Conservation (phyloP, 2,113 vertebrate species). For the Vombatus ursinus region DNA sequence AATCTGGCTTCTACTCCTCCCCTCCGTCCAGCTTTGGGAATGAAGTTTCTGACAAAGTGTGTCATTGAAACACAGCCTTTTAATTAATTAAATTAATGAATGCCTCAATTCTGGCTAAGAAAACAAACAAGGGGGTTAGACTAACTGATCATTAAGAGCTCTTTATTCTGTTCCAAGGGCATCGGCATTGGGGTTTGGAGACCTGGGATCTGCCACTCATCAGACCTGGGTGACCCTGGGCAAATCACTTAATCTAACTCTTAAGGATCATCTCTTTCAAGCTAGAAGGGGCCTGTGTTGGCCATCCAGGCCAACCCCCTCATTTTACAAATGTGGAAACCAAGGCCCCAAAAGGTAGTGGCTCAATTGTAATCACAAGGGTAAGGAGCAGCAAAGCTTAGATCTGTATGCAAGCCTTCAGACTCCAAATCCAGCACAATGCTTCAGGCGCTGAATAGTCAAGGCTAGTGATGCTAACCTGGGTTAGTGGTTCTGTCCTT, state of each 20-base stretch:
- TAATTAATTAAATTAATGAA: conserved; percentile 4
- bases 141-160: background rate
- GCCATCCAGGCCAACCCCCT: background rate
- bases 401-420: conserved; percentile 15
- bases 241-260: background rate
- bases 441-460: background rate
- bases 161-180: background rate
- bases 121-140: background rate
- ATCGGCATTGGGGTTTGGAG: background rate
- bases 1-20: background rate
- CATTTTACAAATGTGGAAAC: background rate
- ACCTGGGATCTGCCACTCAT: background rate
- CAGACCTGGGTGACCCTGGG: background rate
- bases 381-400: background rate
- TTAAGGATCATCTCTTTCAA: background rate
- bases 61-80: background rate
- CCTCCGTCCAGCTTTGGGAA: background rate
- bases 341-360: background rate
- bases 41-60: background rate
- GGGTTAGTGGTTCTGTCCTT: background rate
- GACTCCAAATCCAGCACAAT: background rate
- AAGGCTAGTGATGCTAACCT: background rate
- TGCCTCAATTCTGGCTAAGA: background rate
- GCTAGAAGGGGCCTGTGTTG: background rate
- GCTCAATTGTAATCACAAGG: background rate